Conservation (phyloP, 35 echinoderm and acorn worm genomes). For the Strongylocentrotus purpuratus region DNA sequence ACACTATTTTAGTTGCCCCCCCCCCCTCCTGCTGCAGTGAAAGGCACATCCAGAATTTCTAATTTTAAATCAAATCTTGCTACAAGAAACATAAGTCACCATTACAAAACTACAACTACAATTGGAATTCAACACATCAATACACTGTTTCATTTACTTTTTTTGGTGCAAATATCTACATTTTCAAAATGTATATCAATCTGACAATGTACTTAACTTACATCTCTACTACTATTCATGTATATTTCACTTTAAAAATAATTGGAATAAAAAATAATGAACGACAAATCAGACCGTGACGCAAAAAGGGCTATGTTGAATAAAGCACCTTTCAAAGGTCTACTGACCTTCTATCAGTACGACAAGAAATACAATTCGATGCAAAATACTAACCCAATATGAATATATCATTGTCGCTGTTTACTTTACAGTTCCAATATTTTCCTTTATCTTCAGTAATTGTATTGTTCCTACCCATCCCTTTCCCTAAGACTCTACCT, state of each 20-base stretch:
- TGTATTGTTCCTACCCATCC: background rate
- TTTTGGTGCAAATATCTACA: constrained; percentile 3
- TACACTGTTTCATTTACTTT: background rate
- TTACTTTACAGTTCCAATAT: no score
- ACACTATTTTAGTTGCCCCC: background rate
- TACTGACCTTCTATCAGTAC: no score
- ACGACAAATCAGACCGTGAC: no score
- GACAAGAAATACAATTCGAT: no score
- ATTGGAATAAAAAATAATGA: background rate
- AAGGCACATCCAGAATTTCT: constrained; percentile 1
- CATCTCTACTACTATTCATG: background rate
- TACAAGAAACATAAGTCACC: background rate
- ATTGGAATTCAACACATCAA: background rate
- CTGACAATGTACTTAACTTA: background rate
- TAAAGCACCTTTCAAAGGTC: no score
- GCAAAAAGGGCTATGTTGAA: no score
- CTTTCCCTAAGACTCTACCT: background rate
- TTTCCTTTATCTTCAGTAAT: background rate
- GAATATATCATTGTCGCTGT: no score
- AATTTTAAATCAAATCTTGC: background rate
- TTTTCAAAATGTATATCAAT: background rate
- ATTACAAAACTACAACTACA: background rate
- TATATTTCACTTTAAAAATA: background rate
- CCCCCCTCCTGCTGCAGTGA: background rate
- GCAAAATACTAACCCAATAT: no score